Conservation (phyloP, 2,113 vertebrate genomes). For the Tinamus guttatus region DNA sequence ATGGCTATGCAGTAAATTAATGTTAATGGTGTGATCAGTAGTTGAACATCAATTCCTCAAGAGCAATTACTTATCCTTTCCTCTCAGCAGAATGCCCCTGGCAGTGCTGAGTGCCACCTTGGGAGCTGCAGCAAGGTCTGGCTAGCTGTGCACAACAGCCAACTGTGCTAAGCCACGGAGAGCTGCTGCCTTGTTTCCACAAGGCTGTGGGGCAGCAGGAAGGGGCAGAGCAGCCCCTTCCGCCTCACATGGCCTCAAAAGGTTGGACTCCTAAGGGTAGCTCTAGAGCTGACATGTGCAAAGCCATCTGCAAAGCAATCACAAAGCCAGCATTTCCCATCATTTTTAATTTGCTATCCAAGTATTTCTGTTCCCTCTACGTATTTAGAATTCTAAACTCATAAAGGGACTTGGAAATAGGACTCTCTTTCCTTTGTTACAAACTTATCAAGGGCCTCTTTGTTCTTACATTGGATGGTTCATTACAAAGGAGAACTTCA, state of each 20-base stretch:
- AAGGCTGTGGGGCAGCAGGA: neutral
- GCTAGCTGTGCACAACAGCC: neutral
- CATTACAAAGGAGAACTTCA: constrained; percentile 25
- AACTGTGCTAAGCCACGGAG: neutral
- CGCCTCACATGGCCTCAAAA: neutral
- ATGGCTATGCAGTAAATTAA: neutral
- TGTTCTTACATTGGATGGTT: neutral
- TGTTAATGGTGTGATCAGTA: neutral
- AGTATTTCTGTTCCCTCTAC: neutral
- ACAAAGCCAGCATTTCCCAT: neutral
- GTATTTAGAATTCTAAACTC: neutral
- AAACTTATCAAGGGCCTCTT: constrained; percentile 32
- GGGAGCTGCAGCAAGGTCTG: neutral
- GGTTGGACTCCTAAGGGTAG: neutral
- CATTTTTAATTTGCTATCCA: neutral
- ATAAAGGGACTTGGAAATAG: neutral
- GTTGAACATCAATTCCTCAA: neutral
- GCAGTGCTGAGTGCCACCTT: neutral
- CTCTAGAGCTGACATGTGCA: neutral
- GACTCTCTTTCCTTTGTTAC: neutral
- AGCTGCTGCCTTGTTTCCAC: neutral
- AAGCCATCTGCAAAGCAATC: neutral
- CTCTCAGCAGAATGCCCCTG: neutral
- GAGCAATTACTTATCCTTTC: neutral
- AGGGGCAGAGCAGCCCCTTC: neutral